Evolutionary conservation across 2,888 invertebrate species (phyloP), one percentile per base, ranked within the genome.

Genomic region (Lordiphosa andalusiaca): DNA sequence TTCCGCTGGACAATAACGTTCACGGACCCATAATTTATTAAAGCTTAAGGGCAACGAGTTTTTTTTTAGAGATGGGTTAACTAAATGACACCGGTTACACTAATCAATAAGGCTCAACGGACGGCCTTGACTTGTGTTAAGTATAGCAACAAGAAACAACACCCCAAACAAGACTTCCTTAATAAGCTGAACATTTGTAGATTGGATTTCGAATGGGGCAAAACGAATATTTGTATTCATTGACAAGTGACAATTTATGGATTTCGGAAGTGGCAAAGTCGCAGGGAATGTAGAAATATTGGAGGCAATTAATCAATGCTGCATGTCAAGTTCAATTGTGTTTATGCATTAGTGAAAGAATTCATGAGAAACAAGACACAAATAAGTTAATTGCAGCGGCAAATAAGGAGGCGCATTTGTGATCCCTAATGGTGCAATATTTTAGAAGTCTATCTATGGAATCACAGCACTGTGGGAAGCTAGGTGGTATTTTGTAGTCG

Each of bases 31-130:
- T 71, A 23, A 66, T 69, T 74, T 61, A 74, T 76, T 73, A 40
- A 68, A 30, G 23, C 42, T 35, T 38, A 35, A 9, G 25, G 37
- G 16, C 19, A 25, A 4, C 6, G 30, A 13, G 25, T 51, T 30
- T 30, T 41, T 25, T 6, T 39, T 41, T 40, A 38, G 12, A 51
- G 48, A 37, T 21, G 41, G 44, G 38, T 56, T 55, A 46, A 39
- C 57, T 33, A 16, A 50, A 55, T 58, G 49, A 58, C 56, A 59
- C 52, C 23, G 50, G 42, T 16, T 30, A 53, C 21, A 40, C 19
- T 23, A 81, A 81, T 82, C 82, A 82, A 82, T 78, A 77, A 38
- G 48, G 46, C 36, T 47, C 16, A 55, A 50, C 38, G 35, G 23
- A 41, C 5, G 46, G n/a, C 62, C 62, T 59, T 65, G 56, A 46